These are phyloP conservation scores for Sigmodon hispidus DNA, from an alignment of 2,113 vertebrate genomes.

Conservation along the genomic window DNA sequence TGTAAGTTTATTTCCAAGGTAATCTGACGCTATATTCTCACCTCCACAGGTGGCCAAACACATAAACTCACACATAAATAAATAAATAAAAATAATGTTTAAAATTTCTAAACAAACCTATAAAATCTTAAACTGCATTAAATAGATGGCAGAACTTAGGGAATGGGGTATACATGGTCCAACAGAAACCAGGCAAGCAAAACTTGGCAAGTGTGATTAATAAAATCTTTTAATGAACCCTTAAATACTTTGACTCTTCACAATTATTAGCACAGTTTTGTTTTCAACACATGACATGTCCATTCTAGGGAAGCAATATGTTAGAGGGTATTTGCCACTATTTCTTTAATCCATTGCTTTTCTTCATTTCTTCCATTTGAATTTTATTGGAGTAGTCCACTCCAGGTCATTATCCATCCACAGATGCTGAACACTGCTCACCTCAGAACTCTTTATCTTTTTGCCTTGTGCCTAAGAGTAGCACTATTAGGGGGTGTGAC, in stretches of 20 bases:
- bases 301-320: not conserved
- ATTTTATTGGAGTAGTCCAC: not conserved
- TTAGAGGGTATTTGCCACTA: not conserved
- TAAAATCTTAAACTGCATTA: not conserved
- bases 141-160: not conserved
- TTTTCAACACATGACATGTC: not conserved
- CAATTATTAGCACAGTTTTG: not conserved
- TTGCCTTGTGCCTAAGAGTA: not conserved
- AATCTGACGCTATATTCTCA: not conserved
- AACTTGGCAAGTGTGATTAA: not conserved
- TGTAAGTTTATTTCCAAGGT: not conserved
- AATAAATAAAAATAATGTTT: not conserved
- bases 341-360: not conserved
- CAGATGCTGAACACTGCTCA: not conserved
- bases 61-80: not conserved
- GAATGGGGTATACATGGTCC: not conserved
- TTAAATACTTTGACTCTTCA: not conserved
- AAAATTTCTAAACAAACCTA: not conserved
- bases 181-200: not conserved
- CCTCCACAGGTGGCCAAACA: not conserved
- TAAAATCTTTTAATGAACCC: not conserved
- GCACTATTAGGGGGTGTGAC: too few species aligned
- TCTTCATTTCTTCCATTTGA: not conserved
- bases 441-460: not conserved
- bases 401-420: not conserved